Conservation (phyloP, 1,140 invertebrate genomes). For the Trypoxylus dichotomus region DNA sequence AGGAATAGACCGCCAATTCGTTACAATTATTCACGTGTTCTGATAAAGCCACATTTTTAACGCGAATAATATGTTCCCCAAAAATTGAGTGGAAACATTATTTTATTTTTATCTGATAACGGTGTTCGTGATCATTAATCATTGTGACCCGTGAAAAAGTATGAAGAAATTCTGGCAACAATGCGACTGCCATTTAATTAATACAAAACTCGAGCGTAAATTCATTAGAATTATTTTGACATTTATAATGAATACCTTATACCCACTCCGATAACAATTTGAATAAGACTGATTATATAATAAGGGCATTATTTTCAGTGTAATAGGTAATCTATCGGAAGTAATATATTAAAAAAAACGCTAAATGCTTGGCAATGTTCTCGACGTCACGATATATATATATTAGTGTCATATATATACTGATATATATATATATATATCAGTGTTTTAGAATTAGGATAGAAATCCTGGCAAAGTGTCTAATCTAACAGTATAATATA, state of each 20-base stretch:
- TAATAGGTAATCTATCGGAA: background rate
- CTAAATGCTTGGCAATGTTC: background rate
- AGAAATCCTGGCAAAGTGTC: too few species aligned
- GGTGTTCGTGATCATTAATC: constrained; percentile 6
- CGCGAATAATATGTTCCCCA: background rate
- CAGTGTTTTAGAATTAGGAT: too few species aligned
- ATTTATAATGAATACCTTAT: constrained; percentile 5
- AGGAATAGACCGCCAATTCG: background rate
- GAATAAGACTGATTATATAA: background rate
- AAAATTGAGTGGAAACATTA: constrained; percentile 17
- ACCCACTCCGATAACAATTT: background rate
- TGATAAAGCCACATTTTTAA: background rate
- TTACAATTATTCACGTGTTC: background rate
- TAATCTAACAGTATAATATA: too few species aligned
- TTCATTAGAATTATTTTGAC: constrained; percentile 7
- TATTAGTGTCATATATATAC: too few species aligned
- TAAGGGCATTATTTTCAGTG: background rate
- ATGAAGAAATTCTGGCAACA: background rate
- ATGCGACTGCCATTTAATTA: constrained; percentile 6
- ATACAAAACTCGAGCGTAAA: background rate
- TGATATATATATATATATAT: too few species aligned
- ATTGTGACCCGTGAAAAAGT: background rate
- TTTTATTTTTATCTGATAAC: constrained; percentile 8
- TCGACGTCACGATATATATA: background rate
- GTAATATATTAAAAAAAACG: too few species aligned